phyloP scores from a whole-genome alignment of 1,140 invertebrate species.

The Ips typographus region DNA sequence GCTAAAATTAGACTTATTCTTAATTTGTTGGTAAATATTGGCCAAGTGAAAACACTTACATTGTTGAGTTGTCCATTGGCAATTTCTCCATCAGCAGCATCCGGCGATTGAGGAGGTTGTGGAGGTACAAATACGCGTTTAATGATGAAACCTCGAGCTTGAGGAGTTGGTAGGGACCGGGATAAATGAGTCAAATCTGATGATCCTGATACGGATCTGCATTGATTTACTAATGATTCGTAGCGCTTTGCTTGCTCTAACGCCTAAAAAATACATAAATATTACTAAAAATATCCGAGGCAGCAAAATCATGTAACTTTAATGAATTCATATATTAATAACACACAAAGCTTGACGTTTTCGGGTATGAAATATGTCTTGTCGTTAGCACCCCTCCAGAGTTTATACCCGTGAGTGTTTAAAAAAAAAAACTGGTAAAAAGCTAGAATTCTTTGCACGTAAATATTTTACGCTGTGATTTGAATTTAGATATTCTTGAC shows the following conservation, averaged over 20 bases:
- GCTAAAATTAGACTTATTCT: background rate
- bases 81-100: constrained; percentile 40
- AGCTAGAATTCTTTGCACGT: background rate
- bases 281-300: background rate
- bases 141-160: constrained; percentile 59
- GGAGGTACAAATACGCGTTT: constrained; percentile 68
- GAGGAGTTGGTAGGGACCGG: constrained; percentile 62
- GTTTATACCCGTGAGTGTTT: background rate
- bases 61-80: constrained; percentile 32
- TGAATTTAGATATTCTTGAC: background rate
- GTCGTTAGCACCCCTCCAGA: background rate
- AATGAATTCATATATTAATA: background rate
- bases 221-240: constrained; percentile 69
- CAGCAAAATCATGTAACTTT: background rate
- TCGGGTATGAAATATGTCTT: background rate
- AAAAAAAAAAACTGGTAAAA: background rate
- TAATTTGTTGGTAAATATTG: no score
- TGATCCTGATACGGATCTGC: constrained; percentile 67
- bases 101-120: constrained; percentile 57
- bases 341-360: background rate
- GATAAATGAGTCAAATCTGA: constrained; percentile 74
- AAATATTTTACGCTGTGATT: background rate
- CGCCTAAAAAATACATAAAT: constrained; percentile 57
- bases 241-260: constrained; percentile 75
- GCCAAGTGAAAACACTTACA: constrained; percentile 24